phyloP scores from a whole-genome alignment of 1,140 invertebrate species.

The Cydia amplana region DNA sequence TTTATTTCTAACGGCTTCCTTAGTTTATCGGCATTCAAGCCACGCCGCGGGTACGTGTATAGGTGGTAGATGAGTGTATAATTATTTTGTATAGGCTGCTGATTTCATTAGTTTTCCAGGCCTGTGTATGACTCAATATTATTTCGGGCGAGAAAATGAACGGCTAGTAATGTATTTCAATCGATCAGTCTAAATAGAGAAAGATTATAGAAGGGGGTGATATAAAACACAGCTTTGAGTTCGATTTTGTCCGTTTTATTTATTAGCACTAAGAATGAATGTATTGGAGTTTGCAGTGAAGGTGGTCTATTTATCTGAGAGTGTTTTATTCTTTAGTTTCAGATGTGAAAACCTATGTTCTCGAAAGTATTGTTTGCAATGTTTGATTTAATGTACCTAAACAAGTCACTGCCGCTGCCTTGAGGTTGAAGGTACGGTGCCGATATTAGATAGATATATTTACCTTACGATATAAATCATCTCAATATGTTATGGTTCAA shows the following conservation, averaged over 20 bases:
- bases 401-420: too few species aligned
- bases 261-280: too few species aligned
- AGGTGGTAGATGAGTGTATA: constrained; percentile 11
- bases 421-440: too few species aligned
- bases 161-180: constrained; percentile 14
- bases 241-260: neutral
- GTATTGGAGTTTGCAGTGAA: too few species aligned
- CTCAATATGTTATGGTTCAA: too few species aligned
- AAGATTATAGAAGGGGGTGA: neutral
- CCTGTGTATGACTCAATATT: constrained; percentile 29
- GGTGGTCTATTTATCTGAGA: too few species aligned
- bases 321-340: too few species aligned
- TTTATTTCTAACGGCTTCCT: constrained; percentile 21
- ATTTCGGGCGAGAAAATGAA: constrained; percentile 14
- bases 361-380: too few species aligned
- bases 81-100: constrained; percentile 21
- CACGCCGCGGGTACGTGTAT: constrained; percentile 10
- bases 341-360: too few species aligned
- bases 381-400: too few species aligned
- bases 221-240: neutral
- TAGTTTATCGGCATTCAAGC: constrained; percentile 9
- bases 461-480: too few species aligned
- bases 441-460: too few species aligned
- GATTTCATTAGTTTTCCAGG: constrained; percentile 25
- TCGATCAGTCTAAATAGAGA: neutral